These are phyloP conservation scores for Lamellibrachia luymesi DNA, from an alignment of 1,140 invertebrate genomes.

Conservation along the genomic window DNA sequence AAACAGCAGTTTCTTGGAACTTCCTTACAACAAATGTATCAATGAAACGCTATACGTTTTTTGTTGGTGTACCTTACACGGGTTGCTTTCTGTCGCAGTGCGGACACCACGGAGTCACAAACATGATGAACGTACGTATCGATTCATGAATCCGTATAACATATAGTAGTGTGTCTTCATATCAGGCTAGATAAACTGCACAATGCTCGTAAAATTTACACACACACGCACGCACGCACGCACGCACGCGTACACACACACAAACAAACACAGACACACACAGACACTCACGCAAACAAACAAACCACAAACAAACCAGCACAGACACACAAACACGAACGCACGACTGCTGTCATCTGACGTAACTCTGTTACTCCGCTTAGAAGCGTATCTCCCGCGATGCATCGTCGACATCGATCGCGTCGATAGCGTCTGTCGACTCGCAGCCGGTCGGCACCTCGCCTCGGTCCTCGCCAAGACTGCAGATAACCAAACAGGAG, in stretches of 20 bases:
- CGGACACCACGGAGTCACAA: not conserved
- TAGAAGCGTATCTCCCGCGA: not conserved
- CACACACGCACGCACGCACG: not conserved
- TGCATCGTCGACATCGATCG: not conserved
- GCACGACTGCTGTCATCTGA: not conserved
- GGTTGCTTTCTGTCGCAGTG: not conserved
- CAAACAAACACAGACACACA: not conserved
- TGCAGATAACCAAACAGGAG: conserved; percentile 16
- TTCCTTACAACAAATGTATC: no score
- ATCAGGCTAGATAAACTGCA: not conserved
- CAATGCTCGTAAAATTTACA: not conserved
- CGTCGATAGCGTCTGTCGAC: not conserved
- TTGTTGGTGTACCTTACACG: not conserved
- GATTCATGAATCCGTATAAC: not conserved
- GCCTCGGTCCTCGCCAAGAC: not conserved
- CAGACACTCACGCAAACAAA: not conserved
- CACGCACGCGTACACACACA: not conserved
- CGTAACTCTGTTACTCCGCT: not conserved
- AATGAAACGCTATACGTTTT: no score
- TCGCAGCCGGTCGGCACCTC: not conserved
- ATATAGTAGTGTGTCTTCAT: not conserved
- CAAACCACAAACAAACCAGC: not conserved
- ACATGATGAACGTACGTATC: not conserved
- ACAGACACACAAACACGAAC: not conserved
- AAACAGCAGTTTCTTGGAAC: no score